A percentile compares a stretch with the other conserved stretches of the same genome.
These are phyloP conservation scores for Polypterus bichir DNA, from an alignment of 2,113 vertebrate species.

Conservation along the genomic window DNA sequence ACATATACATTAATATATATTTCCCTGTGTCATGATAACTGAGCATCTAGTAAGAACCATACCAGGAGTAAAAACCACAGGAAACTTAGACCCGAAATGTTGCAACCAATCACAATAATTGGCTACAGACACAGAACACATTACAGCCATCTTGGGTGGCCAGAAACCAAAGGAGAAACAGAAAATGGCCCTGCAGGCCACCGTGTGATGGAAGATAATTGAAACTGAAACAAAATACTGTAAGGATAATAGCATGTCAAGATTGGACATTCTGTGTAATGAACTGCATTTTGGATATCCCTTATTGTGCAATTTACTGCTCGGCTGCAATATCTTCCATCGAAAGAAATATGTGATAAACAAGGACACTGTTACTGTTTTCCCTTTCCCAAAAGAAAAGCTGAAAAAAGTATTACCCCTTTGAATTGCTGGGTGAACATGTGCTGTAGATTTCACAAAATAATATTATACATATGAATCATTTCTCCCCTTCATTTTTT, in stretches of 20 bases:
- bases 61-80: conserved; percentile 13
- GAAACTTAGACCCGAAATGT: conserved; percentile 10
- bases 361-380: too few relatives aligned
- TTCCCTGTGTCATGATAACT: conserved; percentile 13
- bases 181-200: conserved; percentile 28
- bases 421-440: too few relatives aligned
- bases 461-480: too few relatives aligned
- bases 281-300: conserved; percentile 51
- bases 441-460: too few relatives aligned
- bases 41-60: conserved; percentile 26
- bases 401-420: too few relatives aligned
- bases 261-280: conserved; percentile 50
- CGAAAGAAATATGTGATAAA: neutral
- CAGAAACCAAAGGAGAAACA: conserved; percentile 18
- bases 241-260: conserved; percentile 64
- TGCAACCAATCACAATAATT: conserved; percentile 29
- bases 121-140: conserved; percentile 20
- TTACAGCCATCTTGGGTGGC: conserved; percentile 19
- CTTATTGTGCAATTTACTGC: conserved; percentile 36
- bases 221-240: conserved; percentile 58
- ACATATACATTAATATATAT: conserved; percentile 1
- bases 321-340: conserved; percentile 1
- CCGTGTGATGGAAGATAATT: conserved; percentile 58
- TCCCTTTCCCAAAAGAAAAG: too few relatives aligned
- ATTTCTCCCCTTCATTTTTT: too few relatives aligned